These are phyloP conservation scores for Elephas maximus DNA, from an alignment of 2,113 vertebrate species.

Conservation along the genomic window DNA sequence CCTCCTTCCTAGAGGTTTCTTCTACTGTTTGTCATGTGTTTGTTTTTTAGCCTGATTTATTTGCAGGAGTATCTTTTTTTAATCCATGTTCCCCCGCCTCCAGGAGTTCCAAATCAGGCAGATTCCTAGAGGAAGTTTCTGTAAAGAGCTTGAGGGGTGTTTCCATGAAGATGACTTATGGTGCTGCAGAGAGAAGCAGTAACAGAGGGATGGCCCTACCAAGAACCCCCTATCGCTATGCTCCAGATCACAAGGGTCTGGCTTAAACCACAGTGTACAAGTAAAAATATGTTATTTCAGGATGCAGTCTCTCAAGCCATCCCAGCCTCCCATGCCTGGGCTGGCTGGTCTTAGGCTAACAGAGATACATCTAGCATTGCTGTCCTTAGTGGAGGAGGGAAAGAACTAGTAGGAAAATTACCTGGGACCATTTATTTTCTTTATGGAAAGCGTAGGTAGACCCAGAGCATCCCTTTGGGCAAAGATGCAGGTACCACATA, in stretches of 20 bases:
- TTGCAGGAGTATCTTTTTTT: neutral
- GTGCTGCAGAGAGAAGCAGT: neutral
- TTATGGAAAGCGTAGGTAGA: neutral
- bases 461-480: neutral
- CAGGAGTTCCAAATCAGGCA: constrained; percentile 62
- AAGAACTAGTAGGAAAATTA: neutral
- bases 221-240: neutral
- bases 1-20: neutral
- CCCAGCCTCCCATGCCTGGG: neutral
- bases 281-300: neutral
- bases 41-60: neutral
- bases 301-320: neutral
- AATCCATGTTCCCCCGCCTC: neutral
- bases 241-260: neutral
- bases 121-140: constrained; percentile 29
- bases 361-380: neutral
- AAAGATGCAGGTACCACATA: neutral
- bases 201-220: neutral
- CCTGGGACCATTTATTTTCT: neutral
- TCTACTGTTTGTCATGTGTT: neutral
- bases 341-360: neutral
- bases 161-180: neutral
- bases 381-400: neutral
- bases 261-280: neutral
- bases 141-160: neutral